Evolutionary conservation across 2,888 invertebrate genomes (phyloP), one percentile per base, ranked within the genome.

Genomic region (Eupithecia insigniata): DNA sequence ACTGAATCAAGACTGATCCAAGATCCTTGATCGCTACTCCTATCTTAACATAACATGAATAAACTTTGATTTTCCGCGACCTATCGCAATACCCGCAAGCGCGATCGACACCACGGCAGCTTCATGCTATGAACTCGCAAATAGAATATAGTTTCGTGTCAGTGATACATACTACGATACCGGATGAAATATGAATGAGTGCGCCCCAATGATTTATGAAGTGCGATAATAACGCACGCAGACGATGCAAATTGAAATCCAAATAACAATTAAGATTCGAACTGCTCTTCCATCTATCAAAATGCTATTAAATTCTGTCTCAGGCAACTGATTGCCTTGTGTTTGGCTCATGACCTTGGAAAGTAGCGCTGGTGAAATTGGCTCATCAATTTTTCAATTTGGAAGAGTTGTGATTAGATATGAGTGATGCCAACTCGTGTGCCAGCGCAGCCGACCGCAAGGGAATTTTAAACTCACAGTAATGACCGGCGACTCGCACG

Each of bases 81-180:
- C 67, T 80, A 78, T 74, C 72, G 65, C 34, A 62, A 36, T 73
- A 65, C 71, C 67, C 71, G 69, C 69, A 74, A 74, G 74, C 74
- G 28, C 64, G 64, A 67, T 69, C 69, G 16, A 36, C 72, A 71
- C 70, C 71, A 84, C 86, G 82, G 87, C 88, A 87, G 88, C 88
- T 83, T 84, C 84, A 36, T 83, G 80, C 83, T 84, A 84, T 81
- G 86, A 84, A 87, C 89, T 90, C 89, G 86, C 91, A 90, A 91
- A 92, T 90, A 88, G 86, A 84, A 87, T 88, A 87, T 86, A 76
- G 86, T 90, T 90, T 89, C 89, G 82, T 81, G 80, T 83, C 85
- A 82, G 85, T 89, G 89, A 90, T 91, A 91, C 90, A 89, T 89
- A 86, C 87, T 80, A 87, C 84, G 91, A 92, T 92, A 91, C 83